Evolutionary conservation across 2,113 vertebrate genomes (phyloP), one percentile per base, ranked within the genome.

Genomic region (Orientallactaga bullata): DNA sequence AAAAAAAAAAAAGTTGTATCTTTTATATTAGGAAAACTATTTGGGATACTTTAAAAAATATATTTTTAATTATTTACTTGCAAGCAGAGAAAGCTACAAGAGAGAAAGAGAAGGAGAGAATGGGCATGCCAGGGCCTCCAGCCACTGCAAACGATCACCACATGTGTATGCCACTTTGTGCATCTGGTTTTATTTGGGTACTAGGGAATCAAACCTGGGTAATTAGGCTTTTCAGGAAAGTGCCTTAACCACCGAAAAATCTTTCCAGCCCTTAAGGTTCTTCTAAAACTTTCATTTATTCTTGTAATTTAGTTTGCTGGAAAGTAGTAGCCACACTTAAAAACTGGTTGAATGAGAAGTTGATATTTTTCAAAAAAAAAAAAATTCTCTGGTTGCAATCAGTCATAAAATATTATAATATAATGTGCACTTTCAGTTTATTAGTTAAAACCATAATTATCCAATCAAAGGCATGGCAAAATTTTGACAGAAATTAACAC

Each of bases 321-420:
- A 32, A 37, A 65, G 58, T 63, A 84, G 0, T 23, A 72, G 16
- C 5, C 21, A 37, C 69, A 78, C 10, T 65, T 51, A 26, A 1
- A 71, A 63, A 85, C 18, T 58, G 4, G 61, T 79, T 82, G 37
- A 12, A 60, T 1, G n/a, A 93, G 24, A n/a, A 87, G 2, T 85
- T 73, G 17, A 15, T 86, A 30, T 77, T 89, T 92, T 80, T n/a
- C 9, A 69, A 77, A 87, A 91, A 47, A 73, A 7, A 69, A 77
- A 87, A 91, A 47, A 73, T 63, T 16, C 39, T 91, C 7, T 11
- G 21, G 3, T 26, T 81, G 69, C 92, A 85, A 51, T 73, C 5
- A 63, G 58, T 60, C 51, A 0, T 35, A 86, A 87, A 28, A 20
- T 32, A n/a, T 47, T 4, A 91, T 2, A 83, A 65, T 37, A 58